A percentile compares a stretch with the other conserved stretches of the same genome.
Conservation (phyloP, 2,888 invertebrate genomes). For the Sarcophaga carnaria region DNA sequence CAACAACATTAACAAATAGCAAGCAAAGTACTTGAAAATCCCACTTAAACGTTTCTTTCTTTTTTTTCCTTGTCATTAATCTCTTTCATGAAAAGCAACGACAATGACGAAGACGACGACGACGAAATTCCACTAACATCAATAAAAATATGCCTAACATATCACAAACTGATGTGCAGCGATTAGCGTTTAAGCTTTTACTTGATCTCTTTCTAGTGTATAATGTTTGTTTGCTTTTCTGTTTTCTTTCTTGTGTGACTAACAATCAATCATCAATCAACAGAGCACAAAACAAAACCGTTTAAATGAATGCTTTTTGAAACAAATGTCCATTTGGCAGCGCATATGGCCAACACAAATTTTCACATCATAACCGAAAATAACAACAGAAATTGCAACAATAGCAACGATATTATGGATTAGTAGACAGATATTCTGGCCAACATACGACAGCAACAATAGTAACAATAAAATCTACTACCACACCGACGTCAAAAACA, state of each 20-base stretch:
- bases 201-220: background rate
- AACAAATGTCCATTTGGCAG: background rate
- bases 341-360: background rate
- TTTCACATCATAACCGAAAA: background rate
- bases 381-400: constrained; percentile 8
- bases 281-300: constrained; percentile 10
- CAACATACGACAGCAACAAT: background rate
- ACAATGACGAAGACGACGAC: constrained; percentile 10
- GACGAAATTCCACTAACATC: background rate
- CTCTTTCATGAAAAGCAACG: constrained; percentile 14
- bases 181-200: constrained; percentile 33
- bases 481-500: background rate
- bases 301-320: background rate
- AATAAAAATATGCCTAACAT: constrained; percentile 17
- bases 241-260: background rate
- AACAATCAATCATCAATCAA: constrained; percentile 41
- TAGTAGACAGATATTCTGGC: background rate
- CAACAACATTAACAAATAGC: background rate
- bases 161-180: constrained; percentile 27
- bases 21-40: constrained; percentile 50
- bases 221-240: background rate
- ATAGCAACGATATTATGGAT: constrained; percentile 1
- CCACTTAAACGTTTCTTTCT: constrained; percentile 36
- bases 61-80: constrained; percentile 49
- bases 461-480: background rate